These are phyloP conservation scores for Agonum fuliginosum DNA, from an alignment of 2,888 invertebrate species.

Conservation along the genomic window DNA sequence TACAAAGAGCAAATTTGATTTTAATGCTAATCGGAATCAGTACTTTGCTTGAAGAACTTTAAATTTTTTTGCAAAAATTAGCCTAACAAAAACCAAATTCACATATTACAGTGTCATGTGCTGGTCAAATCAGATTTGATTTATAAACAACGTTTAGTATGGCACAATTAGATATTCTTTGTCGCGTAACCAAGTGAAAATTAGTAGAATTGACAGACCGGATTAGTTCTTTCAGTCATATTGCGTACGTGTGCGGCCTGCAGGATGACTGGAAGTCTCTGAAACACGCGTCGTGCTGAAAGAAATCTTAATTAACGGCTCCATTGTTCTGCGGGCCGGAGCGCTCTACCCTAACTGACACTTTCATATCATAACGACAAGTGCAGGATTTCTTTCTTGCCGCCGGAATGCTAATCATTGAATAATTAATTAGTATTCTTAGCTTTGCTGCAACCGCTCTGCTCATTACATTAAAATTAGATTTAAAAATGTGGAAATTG, in stretches of 20 bases:
- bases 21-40: too few species aligned
- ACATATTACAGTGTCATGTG: too few species aligned
- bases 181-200: too few species aligned
- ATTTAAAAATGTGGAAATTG: constrained; percentile 74
- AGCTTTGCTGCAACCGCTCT: constrained; percentile 66
- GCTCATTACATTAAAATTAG: constrained; percentile 73
- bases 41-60: too few species aligned
- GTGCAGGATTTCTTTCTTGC: constrained; percentile 38
- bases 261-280: constrained; percentile 29
- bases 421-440: constrained; percentile 79
- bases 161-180: too few species aligned
- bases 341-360: too few species aligned
- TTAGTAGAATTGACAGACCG: constrained; percentile 39
- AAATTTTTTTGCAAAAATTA: too few species aligned
- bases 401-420: constrained; percentile 76
- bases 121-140: too few species aligned
- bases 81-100: too few species aligned
- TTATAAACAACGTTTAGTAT: too few species aligned
- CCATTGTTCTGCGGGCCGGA: constrained; percentile 84
- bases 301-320: constrained; percentile 87
- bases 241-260: constrained; percentile 49
- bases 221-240: constrained; percentile 56
- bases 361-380: too few species aligned
- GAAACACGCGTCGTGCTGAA: constrained; percentile 76
- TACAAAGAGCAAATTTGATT: too few species aligned